These are phyloP conservation scores for Araneus ventricosus DNA, from an alignment of 1,140 invertebrate species.

Conservation along the genomic window DNA sequence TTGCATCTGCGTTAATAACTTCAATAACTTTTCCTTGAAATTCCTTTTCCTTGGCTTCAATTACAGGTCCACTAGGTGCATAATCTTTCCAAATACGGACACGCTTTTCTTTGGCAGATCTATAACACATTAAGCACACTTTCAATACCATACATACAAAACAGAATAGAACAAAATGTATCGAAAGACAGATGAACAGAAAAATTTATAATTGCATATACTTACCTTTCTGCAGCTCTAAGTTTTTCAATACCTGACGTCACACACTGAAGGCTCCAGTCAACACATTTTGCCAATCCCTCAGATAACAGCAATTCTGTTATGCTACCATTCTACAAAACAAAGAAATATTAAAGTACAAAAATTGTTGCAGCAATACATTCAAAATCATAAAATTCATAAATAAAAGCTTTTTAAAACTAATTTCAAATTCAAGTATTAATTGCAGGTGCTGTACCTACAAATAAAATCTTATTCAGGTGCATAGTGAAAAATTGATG, in stretches of 20 bases:
- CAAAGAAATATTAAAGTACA: slow-evolving; percentile 15
- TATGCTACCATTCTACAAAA: slow-evolving; percentile 91
- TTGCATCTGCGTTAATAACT: slow-evolving; percentile 95
- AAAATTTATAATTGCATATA: not conserved
- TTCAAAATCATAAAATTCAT: too few relatives aligned
- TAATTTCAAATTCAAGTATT: too few relatives aligned
- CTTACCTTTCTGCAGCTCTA: slow-evolving; percentile 88
- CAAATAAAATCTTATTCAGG: too few relatives aligned
- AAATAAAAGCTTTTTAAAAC: too few relatives aligned
- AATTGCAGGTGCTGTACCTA: too few relatives aligned
- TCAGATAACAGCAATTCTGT: slow-evolving; percentile 93
- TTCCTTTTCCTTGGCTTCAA: slow-evolving; percentile 88
- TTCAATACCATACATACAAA: slow-evolving; percentile 8
- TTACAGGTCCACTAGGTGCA: slow-evolving; percentile 77
- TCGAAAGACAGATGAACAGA: not conserved
- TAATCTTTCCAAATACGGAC: slow-evolving; percentile 94
- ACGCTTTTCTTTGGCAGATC: slow-evolving; percentile 91
- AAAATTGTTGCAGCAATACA: too few relatives aligned
- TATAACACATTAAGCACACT: slow-evolving; percentile 74
- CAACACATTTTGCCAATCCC: slow-evolving; percentile 97
- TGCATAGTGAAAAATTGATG: too few relatives aligned
- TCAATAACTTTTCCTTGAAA: slow-evolving; percentile 93
- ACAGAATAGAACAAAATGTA: not conserved
- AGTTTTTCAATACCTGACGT: slow-evolving; percentile 90
- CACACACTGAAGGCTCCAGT: slow-evolving; percentile 96